Base-by-base conservation (phyloP, 2,888 invertebrate species). In the Pyralis farinalis region DNA sequence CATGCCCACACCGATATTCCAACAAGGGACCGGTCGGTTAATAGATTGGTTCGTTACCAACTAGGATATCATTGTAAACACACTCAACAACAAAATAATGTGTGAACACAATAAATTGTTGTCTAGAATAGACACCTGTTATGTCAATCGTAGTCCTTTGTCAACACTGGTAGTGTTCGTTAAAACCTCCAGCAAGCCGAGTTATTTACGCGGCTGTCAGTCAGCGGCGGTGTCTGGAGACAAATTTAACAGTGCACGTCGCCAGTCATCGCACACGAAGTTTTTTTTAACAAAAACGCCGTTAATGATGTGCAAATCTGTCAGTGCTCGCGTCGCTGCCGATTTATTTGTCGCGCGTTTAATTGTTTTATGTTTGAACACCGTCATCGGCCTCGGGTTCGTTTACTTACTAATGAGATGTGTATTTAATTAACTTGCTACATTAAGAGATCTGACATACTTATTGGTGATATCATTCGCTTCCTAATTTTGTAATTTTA, bases 191-290 rank as follows among this genome's bases (percentile, higher is more conserved):
- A 16, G n/a, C 6, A 16, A 46, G 44, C 58, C 53, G 65, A 63
- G 79, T 76, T 85, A 87, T 86, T 86, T 84, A 81, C 66, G 73
- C 57, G 52, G 49, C 47, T 68, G 76, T 87, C 83, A 58, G 63
- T 86, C 84, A 84, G 53, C 77, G 64, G 56, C 43, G 42, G 64
- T 55, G 58, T 57, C 52, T 51, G 57, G 70, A 61, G 83, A 87
- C 87, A 84, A 87, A 85, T 86, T 85, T 82, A 86, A 85, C 86
- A 85, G 82, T 79, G 78, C 74, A 52, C 58, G 63, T 48, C 52
- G 51, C 57, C 59, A 68, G 53, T 53, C 58, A 62, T 57, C 62
- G 49, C 55, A 51, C 51, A 47, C 56, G 47, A 50, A 3, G 16
- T 53, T 56, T 53, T 56, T 58, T 58, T 57, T 56, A 61, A 55